Conservation (phyloP, 1,140 invertebrate species). For the Holotrichia oblita region DNA sequence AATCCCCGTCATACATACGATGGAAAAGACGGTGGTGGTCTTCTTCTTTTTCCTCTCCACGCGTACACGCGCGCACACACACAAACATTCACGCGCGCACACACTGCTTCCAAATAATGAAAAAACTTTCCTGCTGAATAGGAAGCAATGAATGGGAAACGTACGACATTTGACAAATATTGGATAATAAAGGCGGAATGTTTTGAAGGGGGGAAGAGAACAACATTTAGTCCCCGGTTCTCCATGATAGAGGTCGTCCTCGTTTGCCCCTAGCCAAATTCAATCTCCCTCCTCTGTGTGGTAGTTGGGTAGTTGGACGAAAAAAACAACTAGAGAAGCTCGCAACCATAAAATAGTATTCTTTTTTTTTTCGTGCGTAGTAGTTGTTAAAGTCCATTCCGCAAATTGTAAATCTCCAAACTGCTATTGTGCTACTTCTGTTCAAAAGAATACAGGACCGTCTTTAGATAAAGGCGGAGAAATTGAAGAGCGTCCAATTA, state of each 20-base stretch:
- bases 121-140: slow-evolving; percentile 30
- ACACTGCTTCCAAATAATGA: not conserved
- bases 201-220: not conserved
- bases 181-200: slow-evolving; percentile 35
- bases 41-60: not conserved
- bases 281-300: too few relatives aligned
- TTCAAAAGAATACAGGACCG: too few relatives aligned
- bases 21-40: not conserved
- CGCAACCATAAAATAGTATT: too few relatives aligned
- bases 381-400: too few relatives aligned
- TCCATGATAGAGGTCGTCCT: not conserved
- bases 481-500: too few relatives aligned
- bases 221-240: not conserved
- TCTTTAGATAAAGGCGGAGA: too few relatives aligned
- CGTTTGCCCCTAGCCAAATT: not conserved
- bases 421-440: too few relatives aligned
- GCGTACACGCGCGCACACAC: not conserved
- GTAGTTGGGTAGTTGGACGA: too few relatives aligned
- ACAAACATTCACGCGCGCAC: not conserved
- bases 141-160: slow-evolving; percentile 31
- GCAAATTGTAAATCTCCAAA: too few relatives aligned
- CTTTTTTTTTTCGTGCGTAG: too few relatives aligned
- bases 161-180: slow-evolving; percentile 34
- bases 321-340: too few relatives aligned
- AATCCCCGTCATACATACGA: not conserved